Conservation (phyloP, 23 tunicate genomes). For the Trididemnum nubilum region DNA sequence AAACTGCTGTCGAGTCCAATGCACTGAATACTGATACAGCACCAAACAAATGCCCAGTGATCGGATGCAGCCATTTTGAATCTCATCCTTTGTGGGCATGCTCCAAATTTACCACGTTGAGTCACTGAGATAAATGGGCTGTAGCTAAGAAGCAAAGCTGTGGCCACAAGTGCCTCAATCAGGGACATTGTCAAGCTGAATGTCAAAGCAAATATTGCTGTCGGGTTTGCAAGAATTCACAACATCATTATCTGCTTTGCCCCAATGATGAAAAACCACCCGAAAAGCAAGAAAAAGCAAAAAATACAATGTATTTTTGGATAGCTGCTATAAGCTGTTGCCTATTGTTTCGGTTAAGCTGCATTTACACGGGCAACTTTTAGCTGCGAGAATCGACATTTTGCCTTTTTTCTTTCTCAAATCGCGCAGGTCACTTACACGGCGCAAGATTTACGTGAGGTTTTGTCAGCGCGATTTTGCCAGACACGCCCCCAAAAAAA, state of each 20-base stretch:
- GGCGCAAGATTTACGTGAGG: too few species aligned
- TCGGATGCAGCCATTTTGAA: not conserved
- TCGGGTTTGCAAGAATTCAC: not conserved
- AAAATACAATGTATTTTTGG: not conserved
- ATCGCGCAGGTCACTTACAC: too few species aligned
- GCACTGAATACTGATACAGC: not conserved
- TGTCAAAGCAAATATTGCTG: not conserved
- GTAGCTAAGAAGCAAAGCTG: too few species aligned
- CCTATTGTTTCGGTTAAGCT: too few species aligned
- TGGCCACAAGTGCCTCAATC: not conserved
- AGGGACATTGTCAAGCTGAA: too few species aligned
- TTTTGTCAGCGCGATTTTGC: too few species aligned
- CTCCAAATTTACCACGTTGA: not conserved
- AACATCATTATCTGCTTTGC: slow-evolving; percentile 15
- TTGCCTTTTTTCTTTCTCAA: too few species aligned
- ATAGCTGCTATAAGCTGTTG: not conserved
- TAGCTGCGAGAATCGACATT: too few species aligned
- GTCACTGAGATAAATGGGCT: not conserved
- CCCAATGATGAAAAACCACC: not conserved
- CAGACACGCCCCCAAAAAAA: too few species aligned
- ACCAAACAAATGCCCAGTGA: not conserved
- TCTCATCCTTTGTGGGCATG: not conserved
- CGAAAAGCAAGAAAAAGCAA: not conserved
- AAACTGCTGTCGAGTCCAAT: not conserved
- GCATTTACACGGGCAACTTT: too few species aligned